Percentiles rank a stretch among this genome's conserved stretches.
Conservation (phyloP, 64 coral and sea anemone genomes). For the Astreopora myriophthalma region DNA sequence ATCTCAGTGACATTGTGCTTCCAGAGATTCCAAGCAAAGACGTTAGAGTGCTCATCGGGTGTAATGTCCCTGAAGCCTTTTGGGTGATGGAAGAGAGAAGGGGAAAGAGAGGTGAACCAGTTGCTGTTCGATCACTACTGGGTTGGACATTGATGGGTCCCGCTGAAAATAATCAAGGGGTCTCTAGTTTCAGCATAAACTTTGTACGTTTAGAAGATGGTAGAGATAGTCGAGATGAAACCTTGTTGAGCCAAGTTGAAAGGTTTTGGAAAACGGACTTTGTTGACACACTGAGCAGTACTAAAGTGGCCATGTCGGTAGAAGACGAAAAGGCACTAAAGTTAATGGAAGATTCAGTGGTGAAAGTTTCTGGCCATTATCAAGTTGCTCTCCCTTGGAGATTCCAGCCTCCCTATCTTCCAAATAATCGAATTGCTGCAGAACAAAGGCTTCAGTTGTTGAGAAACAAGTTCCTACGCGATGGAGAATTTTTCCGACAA, state of each 20-base stretch:
- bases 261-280: neutral
- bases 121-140: conserved; percentile 27
- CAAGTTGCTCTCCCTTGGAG: neutral
- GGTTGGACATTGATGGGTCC: conserved; percentile 70
- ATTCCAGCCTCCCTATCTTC: neutral
- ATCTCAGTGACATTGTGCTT: conserved; percentile 44
- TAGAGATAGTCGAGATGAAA: neutral
- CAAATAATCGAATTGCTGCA: neutral
- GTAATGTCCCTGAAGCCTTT: conserved; percentile 63
- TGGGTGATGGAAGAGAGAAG: conserved; percentile 51
- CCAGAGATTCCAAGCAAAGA: neutral
- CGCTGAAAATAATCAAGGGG: neutral
- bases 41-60: conserved; percentile 55
- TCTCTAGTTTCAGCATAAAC: neutral
- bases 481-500: neutral
- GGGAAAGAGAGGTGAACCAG: conserved; percentile 40
- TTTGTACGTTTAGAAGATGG: neutral
- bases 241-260: neutral
- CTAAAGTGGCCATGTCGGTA: neutral
- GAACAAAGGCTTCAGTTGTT: neutral
- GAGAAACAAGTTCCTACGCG: neutral
- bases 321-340: neutral
- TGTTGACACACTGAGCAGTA: neutral
- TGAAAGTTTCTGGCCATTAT: neutral
- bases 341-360: neutral